Evolutionary conservation across 1,140 invertebrate species (phyloP), one percentile per base, ranked within the genome.

Genomic region (Andrena cerasifolii): DNA sequence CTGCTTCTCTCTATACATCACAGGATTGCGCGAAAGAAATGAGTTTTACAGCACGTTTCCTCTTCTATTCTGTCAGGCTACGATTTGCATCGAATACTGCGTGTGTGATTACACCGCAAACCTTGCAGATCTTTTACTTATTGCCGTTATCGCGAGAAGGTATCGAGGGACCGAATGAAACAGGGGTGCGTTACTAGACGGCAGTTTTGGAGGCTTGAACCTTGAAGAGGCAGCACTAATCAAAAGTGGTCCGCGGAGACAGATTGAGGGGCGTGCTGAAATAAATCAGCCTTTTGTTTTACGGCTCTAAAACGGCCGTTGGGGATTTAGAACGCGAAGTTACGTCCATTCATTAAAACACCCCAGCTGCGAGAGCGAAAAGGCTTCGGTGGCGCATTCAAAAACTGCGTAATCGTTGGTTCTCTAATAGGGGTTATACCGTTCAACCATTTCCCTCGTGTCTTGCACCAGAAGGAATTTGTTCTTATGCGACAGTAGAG

Each of bases 201-300:
- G n/a, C 28, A 53, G 21, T 78, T 82, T 61, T 21, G 10, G 53
- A 75, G 28, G 51, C 54, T 43, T 28, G 72, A 76, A 79, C 54
- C 51, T 75, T 82, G 78, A 80, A 83, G 71, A 88, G 84, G 73
- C 67, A 83, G 66, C 67, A 75, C 78, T 76, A 84, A 86, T 80
- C 86, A 89, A 86, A 89, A 90, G 85, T 90, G 88, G 88, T 88
- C 89, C 86, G 26, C 79, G 65, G 89, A 88, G 88, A 88, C 87
- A 86, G 82, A 89, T 86, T 84, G 85, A 87, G 80, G 82, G 87
- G 86, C 86, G 84, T 87, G 79, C 71, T 82, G 82, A 87, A 89
- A 87, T 89, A 90, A 91, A 91, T 91, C 89, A 91, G 85, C 78
- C 85, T 82, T 88, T 91, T 91, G 90, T 91, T 87, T 91, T 88